Evolutionary conservation across 2,797 vertebrate genomes (phyloP), one percentile per base, ranked within the genome.

Genomic region (Danio jaintianensis): DNA sequence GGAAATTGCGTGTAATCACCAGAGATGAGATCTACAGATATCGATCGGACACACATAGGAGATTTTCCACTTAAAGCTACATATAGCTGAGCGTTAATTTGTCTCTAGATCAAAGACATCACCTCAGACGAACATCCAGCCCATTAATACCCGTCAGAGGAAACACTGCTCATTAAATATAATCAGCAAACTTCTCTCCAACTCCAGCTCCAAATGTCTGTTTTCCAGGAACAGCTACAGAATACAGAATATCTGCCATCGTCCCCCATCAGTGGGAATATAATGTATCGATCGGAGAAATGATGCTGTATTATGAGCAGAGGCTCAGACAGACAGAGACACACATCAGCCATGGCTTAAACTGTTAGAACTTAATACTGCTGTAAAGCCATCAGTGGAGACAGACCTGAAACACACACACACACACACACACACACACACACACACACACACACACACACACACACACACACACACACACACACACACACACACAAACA

Each of bases 21-120:
- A 5, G 52, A 67, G 62, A 45, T 38, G 5, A 16, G 50, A 52
- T 77, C 40, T 4, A 13, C 22, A 7, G 52, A n/a, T 67, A 77
- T 77, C 43, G 75, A 67, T 77, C 62, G 22, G 62, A 67, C 75
- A 67, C 40, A 47, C 16, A 77, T 47, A 47, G 63, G 75, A 67
- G 52, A 47, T 67, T 77, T 43, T 56, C 62, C 20, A 15, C 62
- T 29, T 29, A 77, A 76, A 67, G 63, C 75, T 67, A 77, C 40
- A 53, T 45, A 64, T 56, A 56, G 43, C 53, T 77, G 50, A 15
- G 63, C 16, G 18, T 77, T 77, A 45, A 77, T 77, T 67, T 58
- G 75, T 16, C 12, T 47, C 20, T 36, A 56, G 62, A 67, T 77
- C 75, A 67, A 77, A 47, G 75, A 56, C 56, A 77, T 77, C 62